Evolutionary conservation across 2,113 vertebrate species (phyloP).

Genomic region (Tachysurus fulvidraco): DNA sequence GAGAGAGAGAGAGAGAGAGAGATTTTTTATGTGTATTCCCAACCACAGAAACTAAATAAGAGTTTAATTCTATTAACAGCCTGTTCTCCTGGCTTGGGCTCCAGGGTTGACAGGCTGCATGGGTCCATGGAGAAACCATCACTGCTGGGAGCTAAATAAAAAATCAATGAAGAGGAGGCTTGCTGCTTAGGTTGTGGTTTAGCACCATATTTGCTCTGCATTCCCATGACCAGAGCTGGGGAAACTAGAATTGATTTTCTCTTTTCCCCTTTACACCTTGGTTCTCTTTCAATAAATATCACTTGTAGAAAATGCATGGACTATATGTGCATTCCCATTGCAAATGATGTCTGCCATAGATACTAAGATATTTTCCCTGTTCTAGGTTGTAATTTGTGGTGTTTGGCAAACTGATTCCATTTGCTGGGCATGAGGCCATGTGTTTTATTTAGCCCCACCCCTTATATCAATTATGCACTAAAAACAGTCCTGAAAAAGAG

Average conservation of each 20-base stretch:
- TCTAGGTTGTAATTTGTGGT: background rate
- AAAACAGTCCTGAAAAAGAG: constrained; percentile 19
- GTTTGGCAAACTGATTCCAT: constrained; percentile 7
- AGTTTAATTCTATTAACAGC: constrained; percentile 65
- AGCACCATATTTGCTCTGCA: constrained; percentile 62
- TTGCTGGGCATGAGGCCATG: constrained; percentile 39
- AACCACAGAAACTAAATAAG: constrained; percentile 52
- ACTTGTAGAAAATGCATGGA: constrained; percentile 46
- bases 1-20: background rate
- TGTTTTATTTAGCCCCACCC: constrained; percentile 54
- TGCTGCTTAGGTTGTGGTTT: constrained; percentile 65
- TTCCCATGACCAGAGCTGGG: constrained; percentile 65
- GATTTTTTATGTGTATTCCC: constrained; percentile 18
- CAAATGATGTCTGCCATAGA: background rate
- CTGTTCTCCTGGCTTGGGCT: constrained; percentile 61
- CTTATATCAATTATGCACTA: constrained; percentile 55
- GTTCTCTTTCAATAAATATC: constrained; percentile 72
- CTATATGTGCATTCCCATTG: background rate
- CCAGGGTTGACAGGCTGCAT: constrained; percentile 62
- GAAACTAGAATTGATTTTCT: constrained; percentile 70
- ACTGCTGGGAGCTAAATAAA: constrained; percentile 71
- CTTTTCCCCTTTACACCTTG: constrained; percentile 54
- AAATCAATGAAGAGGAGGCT: constrained; percentile 65
- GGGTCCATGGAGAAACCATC: constrained; percentile 60
- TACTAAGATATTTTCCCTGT: background rate